These are phyloP conservation scores for Panthera uncia DNA, from an alignment of 2,113 vertebrate species.

Conservation along the genomic window DNA sequence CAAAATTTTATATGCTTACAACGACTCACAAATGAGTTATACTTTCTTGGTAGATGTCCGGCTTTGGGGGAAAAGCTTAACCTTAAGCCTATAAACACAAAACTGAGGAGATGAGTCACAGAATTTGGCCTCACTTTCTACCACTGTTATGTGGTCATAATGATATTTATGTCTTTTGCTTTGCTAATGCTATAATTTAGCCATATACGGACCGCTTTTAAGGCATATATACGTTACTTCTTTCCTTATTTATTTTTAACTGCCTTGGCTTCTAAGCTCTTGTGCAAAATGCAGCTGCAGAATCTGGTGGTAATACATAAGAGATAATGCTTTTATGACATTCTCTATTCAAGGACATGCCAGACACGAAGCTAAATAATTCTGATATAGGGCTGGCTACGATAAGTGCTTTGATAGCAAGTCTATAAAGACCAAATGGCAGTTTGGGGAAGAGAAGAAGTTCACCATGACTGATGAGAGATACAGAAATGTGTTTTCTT, in stretches of 20 bases:
- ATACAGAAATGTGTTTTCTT: not conserved
- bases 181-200: not conserved
- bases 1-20: not conserved
- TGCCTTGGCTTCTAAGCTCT: not conserved
- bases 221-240: not conserved
- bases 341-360: conserved; percentile 21
- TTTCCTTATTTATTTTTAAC: conserved; percentile 13
- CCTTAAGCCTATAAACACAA: not conserved
- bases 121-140: not conserved
- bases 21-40: not conserved
- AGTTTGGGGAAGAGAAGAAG: not conserved
- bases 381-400: not conserved
- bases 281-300: not conserved
- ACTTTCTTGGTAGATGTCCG: not conserved
- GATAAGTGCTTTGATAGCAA: not conserved
- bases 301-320: not conserved
- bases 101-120: not conserved
- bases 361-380: not conserved
- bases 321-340: not conserved
- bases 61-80: not conserved
- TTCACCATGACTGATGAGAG: not conserved
- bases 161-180: not conserved
- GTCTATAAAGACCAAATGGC: not conserved
- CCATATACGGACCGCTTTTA: not conserved
- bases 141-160: not conserved